Evolutionary conservation across 2,797 vertebrate species (phyloP), one percentile per base, ranked within the genome.

Genomic region (Crocodylus rhombifer): DNA sequence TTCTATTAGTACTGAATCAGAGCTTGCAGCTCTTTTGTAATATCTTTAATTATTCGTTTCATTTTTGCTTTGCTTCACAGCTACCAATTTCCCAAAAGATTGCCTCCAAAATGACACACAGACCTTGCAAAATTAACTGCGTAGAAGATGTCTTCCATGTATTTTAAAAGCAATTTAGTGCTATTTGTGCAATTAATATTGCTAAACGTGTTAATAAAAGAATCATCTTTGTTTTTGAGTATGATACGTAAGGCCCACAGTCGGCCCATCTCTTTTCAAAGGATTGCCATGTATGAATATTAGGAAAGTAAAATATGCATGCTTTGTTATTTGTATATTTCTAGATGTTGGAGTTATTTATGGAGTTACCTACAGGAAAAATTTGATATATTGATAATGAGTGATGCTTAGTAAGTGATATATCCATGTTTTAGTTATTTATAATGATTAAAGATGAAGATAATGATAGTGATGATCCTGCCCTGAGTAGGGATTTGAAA

Each of bases 21-120:
- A 87, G 28, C 57, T 91, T 94, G 58, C 36, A 61, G 61, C 89
- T 95, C 64, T 95, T 95, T 55, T 86, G 77, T 57, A 92, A 33
- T 61, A 74, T 8, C n/a, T 84, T 96, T 94, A 86, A 93, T 95
- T 95, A 78, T 55, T 81, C 94, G 89, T 82, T 95, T 94, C 65
- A 25, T 28, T 3, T 80, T 93, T 88, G 2, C 25, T 16, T 84
- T 75, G 14, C 76, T 94, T 92, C 69, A 65, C 7, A 76, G 61
- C 20, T 13, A 89, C 3, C 78, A 92, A 78, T 62, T 6, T 80
- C 14, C 4, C 14, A 21, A 17, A 36, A n/a, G 5, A 69, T 77
- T 90, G 42, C 12, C 28, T 93, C 42, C 20, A 51, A 96, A 92
- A 77, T 63, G 0, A 51, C 36, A 80, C 57, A 2, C 36, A 58